Percentiles rank a stretch among this genome's conserved stretches.
Evolutionary conservation across 2,113 vertebrate genomes (phyloP).

Genomic region (Macroglossus sobrinus): DNA sequence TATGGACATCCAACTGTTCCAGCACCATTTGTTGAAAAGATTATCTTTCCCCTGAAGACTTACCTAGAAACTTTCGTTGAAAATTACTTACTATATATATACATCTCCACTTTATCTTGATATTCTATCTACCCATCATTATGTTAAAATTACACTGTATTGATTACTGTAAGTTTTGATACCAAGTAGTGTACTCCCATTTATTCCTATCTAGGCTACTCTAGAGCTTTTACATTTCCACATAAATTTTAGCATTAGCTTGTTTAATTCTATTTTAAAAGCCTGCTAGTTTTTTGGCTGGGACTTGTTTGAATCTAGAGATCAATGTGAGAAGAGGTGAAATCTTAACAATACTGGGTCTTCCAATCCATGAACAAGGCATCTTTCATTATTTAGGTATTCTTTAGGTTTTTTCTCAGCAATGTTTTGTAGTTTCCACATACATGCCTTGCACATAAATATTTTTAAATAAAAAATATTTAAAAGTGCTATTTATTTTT

Average conservation of each 20-base stretch:
- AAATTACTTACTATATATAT: neutral
- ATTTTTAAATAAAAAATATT: too few species aligned
- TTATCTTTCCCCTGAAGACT: neutral
- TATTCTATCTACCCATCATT: neutral
- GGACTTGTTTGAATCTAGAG: neutral
- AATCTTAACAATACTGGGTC: neutral
- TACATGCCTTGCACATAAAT: neutral
- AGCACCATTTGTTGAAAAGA: neutral
- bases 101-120: neutral
- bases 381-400: neutral
- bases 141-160: neutral
- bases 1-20: neutral
- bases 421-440: neutral
- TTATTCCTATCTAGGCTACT: neutral
- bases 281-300: neutral
- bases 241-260: neutral
- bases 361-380: neutral
- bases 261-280: neutral
- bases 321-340: neutral
- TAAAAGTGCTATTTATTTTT: neutral
- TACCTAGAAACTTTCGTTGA: neutral
- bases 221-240: neutral
- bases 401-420: neutral
- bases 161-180: neutral
- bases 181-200: neutral